Conservation (phyloP, 2,888 invertebrate genomes). For the Priocnemis perturbator region DNA sequence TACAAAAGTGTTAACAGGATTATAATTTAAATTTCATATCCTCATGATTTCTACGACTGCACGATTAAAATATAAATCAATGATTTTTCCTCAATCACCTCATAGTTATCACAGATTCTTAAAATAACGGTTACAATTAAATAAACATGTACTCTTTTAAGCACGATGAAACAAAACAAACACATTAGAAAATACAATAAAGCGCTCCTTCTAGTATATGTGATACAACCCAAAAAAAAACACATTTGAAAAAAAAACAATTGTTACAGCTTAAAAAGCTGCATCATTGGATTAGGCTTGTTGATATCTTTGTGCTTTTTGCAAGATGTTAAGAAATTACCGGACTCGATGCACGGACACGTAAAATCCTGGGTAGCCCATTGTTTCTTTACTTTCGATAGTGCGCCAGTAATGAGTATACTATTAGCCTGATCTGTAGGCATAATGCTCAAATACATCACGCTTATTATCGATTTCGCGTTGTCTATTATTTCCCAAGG, state of each 20-base stretch:
- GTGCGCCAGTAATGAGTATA: background rate
- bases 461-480: constrained; percentile 46
- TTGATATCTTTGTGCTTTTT: constrained; percentile 42
- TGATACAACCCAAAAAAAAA: too few species aligned
- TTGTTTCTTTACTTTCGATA: background rate
- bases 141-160: too few species aligned
- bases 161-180: too few species aligned
- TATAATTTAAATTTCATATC: background rate
- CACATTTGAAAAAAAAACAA: background rate
- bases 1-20: background rate
- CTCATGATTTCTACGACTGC: background rate
- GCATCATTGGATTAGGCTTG: constrained; percentile 59
- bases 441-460: constrained; percentile 54
- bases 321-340: constrained; percentile 50
- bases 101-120: background rate
- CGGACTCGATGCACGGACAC: constrained; percentile 59
- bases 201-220: too few species aligned
- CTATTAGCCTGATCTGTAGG: constrained; percentile 8
- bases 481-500: constrained; percentile 64
- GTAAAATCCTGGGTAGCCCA: constrained; percentile 49
- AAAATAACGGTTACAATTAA: too few species aligned
- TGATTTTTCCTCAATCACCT: too few species aligned
- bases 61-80: background rate
- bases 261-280: constrained; percentile 41
- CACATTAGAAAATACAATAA: too few species aligned